Evolutionary conservation across 1,140 invertebrate species (phyloP), one percentile per base, ranked within the genome.

Genomic region (Temnothorax nylanderi): DNA sequence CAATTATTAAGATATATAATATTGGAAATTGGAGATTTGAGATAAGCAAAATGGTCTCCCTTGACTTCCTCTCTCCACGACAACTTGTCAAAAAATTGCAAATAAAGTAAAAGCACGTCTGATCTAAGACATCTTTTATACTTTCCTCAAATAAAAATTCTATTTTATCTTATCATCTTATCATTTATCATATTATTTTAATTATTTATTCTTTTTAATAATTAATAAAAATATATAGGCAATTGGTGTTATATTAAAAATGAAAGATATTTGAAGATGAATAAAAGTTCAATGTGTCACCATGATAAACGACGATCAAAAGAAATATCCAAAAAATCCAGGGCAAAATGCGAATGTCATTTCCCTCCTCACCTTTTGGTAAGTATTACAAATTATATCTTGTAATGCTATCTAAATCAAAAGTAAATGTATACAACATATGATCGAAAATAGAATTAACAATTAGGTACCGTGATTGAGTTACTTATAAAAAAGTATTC

Each of bases 361-460:
- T 4, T 96, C 96, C 41, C 92, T 96, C 51, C 85, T 96, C 64
- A 96, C 95, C 56, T 96, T 96, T 91, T 92, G 94, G 96, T 96
- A 95, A 95, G 95, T 95, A 64, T 37, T 21, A 21, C 10, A 37
- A 44, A 58, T 58, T 16, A 21, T 60, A 13, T 72, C 13, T 21
- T 26, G 11, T 41, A 26, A 51, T 85, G 18, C 6, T n/a, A 4
- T 58, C 6, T 21, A 34, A 0, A 51, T 8, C 16, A 26, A 69
- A 69, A 32, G 3, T 49, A 49, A 67, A 67, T 32, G 7, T 65
- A 10, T 41, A 16, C 10, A 10, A 41, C 37, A 41, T 41, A 41
- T 47, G 11, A 13, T 13, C 0, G 11, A 51, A 18, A 51, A 51
- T 51, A 18, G 0, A 41, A 41, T 41, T 41, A 51, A 51, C 16